Conservation (phyloP, 2,888 invertebrate species). For the Bombyx huttoni region DNA sequence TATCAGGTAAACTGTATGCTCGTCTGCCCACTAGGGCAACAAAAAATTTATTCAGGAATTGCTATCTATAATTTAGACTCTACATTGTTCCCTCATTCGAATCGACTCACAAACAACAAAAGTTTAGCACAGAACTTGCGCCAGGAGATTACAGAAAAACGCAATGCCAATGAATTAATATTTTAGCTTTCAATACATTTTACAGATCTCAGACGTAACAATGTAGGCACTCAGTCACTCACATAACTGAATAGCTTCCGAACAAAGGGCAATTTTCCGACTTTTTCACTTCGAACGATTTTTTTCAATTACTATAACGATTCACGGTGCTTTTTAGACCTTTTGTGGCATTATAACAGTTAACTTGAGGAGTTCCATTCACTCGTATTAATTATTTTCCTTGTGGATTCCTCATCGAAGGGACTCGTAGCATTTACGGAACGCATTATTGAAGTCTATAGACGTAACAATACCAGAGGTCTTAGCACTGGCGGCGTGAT, state of each 20-base stretch:
- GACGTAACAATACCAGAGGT: background rate
- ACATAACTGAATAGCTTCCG: background rate
- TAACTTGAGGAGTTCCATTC: conserved; percentile 27
- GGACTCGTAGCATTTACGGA: conserved; percentile 19
- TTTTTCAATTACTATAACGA: conserved; percentile 34
- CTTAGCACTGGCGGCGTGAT: background rate
- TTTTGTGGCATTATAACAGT: conserved; percentile 29
- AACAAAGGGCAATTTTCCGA: conserved; percentile 16
- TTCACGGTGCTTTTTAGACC: conserved; percentile 22
- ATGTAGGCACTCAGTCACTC: conserved; percentile 1
- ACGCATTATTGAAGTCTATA: conserved; percentile 19
- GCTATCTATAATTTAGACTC: background rate
- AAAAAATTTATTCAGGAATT: too few species aligned
- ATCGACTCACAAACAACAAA: background rate
- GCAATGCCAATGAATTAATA: background rate
- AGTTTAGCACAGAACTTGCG: background rate
- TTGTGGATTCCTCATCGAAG: conserved; percentile 18
- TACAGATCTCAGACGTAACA: conserved; percentile 1
- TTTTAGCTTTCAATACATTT: background rate
- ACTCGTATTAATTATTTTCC: conserved; percentile 48
- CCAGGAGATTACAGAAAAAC: background rate
- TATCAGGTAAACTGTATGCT: too few species aligned
- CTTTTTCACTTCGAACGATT: background rate
- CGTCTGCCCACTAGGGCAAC: too few species aligned
- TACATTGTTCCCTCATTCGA: background rate